Evolutionary conservation across 2,797 vertebrate genomes (phyloP).

Genomic region (Mormyrops attenuatus): DNA sequence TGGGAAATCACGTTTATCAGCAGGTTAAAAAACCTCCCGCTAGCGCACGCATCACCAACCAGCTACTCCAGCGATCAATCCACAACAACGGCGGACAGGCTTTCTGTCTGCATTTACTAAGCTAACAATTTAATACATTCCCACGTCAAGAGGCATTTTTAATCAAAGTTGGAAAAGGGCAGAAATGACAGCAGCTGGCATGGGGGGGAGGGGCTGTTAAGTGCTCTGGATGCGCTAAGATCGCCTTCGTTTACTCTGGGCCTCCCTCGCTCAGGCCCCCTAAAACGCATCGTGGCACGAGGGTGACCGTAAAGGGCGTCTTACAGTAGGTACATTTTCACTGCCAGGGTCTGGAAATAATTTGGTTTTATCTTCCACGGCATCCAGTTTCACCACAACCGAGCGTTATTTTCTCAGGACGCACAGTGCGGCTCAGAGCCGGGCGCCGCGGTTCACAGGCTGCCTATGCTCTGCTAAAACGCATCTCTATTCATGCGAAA

Average conservation of each 20-base stretch:
- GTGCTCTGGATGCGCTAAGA: not conserved
- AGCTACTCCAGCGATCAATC: not conserved
- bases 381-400: not conserved
- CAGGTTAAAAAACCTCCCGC: not conserved
- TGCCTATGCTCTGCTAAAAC: not conserved
- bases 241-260: not conserved
- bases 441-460: not conserved
- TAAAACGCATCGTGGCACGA: not conserved
- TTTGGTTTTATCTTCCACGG: not conserved
- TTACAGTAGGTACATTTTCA: not conserved
- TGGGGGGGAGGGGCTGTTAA: not conserved
- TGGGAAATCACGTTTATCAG: not conserved
- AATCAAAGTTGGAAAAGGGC: not conserved
- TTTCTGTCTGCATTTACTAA: not conserved
- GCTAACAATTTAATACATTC: not conserved
- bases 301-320: not conserved
- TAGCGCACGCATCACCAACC: not conserved
- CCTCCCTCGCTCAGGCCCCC: not conserved
- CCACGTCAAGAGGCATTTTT: not conserved
- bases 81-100: too few relatives aligned
- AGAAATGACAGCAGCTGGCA: not conserved
- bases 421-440: not conserved
- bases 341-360: not conserved
- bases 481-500: not conserved
- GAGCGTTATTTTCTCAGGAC: not conserved